Base-by-base conservation (phyloP, 1,140 invertebrate genomes). In the Rhopalosiphum padi region DNA sequence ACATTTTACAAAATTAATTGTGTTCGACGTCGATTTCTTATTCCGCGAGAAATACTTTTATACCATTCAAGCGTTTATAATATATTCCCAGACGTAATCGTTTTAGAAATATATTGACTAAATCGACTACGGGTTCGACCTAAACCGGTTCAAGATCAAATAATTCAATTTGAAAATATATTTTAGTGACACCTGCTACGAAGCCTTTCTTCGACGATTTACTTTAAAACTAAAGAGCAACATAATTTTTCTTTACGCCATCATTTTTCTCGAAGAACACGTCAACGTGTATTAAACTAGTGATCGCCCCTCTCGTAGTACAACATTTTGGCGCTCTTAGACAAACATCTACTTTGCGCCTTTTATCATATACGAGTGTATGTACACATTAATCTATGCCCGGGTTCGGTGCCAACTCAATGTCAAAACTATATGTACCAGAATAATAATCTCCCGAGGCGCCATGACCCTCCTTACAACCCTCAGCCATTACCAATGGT, bases 391-490 rank as follows among this genome's bases (percentile, higher is more conserved):
- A 77, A 77, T 77, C 60, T 77, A 77, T 77, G 60, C 30, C 4
- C 15, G 60, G 60, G 60, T 77, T n/a, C 30, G 60, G 60, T 77
- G 60, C 60, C 60, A 77, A 77, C 60, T 77, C 60, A 77, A 77
- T 77, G 60, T 77, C 60, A 77, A 68, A 77, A 77, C 60, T 77
- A 77, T 77, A 77, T 77, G 60, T 77, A 77, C 30, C 60, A n/a
- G 60, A 77, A 77, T 77, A 68, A n/a, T 68, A 77, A 77, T 77
- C 60, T 77, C 60, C 15, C 15, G 11, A 30, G 30, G 60, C 30
- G 6, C 11, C 60, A 4, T 30, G 4, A 68, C 60, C 30, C 30
- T 77, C 11, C 30, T n/a, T 18, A 68, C 30, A n/a, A n/a, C 60
- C 15, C 60, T 68, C 30, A n/a, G 60, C 15, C 60, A 18, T 30